Conservation (phyloP, 2,888 invertebrate species). For the Alsophila aescularia region DNA sequence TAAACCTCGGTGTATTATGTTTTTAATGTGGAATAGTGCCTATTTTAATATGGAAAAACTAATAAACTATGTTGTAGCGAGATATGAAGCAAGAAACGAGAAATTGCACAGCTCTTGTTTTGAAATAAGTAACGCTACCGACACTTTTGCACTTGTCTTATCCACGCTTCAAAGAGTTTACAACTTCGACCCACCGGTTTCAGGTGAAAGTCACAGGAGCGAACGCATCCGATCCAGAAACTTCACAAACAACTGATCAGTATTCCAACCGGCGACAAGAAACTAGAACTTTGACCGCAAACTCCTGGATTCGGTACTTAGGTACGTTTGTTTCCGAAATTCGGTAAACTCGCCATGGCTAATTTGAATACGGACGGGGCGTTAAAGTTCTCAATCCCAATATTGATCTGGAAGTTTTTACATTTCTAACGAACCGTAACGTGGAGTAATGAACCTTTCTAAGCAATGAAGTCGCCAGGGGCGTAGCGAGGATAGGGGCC, state of each 20-base stretch:
- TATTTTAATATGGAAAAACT: no score
- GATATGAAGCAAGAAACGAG: no score
- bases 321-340: conserved; percentile 53
- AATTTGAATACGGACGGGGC: conserved; percentile 61
- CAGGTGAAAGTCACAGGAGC: conserved; percentile 18
- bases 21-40: no score
- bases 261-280: conserved; percentile 49
- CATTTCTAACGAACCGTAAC: conserved; percentile 70
- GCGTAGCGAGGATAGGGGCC: not conserved
- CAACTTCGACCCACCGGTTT: not conserved
- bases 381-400: conserved; percentile 63
- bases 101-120: no score
- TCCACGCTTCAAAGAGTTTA: conserved; percentile 3
- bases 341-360: conserved; percentile 53
- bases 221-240: conserved; percentile 44
- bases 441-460: conserved; percentile 56
- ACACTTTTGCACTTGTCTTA: no score
- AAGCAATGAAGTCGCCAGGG: conserved; percentile 35
- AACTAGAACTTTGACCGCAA: conserved; percentile 54
- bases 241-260: conserved; percentile 49
- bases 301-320: conserved; percentile 37
- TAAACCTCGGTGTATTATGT: no score
- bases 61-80: no score
- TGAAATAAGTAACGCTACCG: no score
- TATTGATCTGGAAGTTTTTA: conserved; percentile 72